Base-by-base conservation (phyloP, 2,797 vertebrate genomes). In the Antrozous pallidus region DNA sequence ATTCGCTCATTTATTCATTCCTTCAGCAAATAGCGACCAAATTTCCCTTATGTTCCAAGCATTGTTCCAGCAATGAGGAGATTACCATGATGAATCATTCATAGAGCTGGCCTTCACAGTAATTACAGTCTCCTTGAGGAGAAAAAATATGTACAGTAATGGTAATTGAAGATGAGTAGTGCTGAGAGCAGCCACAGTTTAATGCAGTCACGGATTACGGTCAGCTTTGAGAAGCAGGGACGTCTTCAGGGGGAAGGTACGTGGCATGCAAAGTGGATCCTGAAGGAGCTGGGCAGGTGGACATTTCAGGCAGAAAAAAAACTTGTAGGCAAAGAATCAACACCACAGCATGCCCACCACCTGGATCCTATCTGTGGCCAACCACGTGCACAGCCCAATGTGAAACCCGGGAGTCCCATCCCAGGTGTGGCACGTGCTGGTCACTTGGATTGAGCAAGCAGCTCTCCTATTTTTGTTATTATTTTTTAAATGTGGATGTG, bases 91-190 rank as follows among this genome's bases (percentile, higher is more conserved):
- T 81, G 75, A 84, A 54, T 81, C 58, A 77, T 74, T 61, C 80
- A 61, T 11, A 84, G 47, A 63, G 28, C 38, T 78, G 40, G 54
- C 36, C 83, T 95, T 93, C 42, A 16, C 54, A 71, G 79, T 75
- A 78, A 94, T 86, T 74, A 51, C 24, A 63, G 61, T 78, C 36
- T 95, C 91, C 93, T 90, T 83, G 42, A 73, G 40, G 58, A 71
- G 67, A 67, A 80, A 91, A 83, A 88, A 40, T 42, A 87, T 20
- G 0, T 26, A 65, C 14, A 74, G 67, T 42, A 63, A 31, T 33
- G 22, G 33, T 56, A 83, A 70, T 47, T 38, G 75, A 73, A 73
- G 91, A 69, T 73, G 75, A 91, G 58, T 36, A 24, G 42, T 71
- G 17, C 47, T 22, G 17, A 69, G 20, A 91, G 36, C 1, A 0